Percentiles rank a stretch among this genome's conserved stretches.
Conservation (phyloP, 64 coral and sea anemone genomes). For the Hydrozoanthus tunicans region DNA sequence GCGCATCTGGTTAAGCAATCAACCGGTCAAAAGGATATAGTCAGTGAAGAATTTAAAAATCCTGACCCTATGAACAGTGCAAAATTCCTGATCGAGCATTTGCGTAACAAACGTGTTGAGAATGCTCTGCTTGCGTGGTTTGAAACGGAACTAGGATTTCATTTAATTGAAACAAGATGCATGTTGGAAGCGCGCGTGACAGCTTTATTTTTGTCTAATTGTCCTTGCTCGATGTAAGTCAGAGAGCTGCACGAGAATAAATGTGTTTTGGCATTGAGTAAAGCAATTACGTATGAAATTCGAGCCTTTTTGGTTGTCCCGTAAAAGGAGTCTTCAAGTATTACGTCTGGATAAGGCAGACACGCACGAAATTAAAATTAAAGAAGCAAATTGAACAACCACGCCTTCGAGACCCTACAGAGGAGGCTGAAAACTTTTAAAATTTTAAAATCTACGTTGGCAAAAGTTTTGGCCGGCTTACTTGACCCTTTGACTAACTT, state of each 20-base stretch:
- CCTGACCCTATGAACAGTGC: not conserved
- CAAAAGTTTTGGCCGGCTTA: not conserved
- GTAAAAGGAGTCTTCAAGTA: not conserved
- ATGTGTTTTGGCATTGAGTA: conserved; percentile 13
- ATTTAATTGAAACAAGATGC: conserved; percentile 23
- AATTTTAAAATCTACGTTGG: not conserved
- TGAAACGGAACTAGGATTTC: not conserved
- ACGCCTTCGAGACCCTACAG: not conserved
- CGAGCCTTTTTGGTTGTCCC: not conserved
- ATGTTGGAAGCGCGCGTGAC: too few species aligned
- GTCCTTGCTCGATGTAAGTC: too few species aligned
- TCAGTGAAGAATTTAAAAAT: conserved; percentile 22
- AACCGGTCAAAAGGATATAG: not conserved
- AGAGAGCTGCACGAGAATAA: not conserved
- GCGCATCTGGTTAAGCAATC: conserved; percentile 56
- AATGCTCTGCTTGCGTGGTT: conserved; percentile 7
- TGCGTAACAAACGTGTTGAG: conserved; percentile 4
- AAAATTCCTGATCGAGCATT: not conserved
- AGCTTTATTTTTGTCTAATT: too few species aligned
- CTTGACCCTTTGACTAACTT: conserved; percentile 48
- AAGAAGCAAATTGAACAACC: not conserved
- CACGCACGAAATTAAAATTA: too few species aligned
- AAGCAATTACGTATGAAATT: conserved; percentile 17
- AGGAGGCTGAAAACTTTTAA: not conserved
- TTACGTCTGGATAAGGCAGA: too few species aligned